These are phyloP conservation scores for Cheirogaleus medius DNA, from an alignment of 2,113 vertebrate species.

Conservation along the genomic window DNA sequence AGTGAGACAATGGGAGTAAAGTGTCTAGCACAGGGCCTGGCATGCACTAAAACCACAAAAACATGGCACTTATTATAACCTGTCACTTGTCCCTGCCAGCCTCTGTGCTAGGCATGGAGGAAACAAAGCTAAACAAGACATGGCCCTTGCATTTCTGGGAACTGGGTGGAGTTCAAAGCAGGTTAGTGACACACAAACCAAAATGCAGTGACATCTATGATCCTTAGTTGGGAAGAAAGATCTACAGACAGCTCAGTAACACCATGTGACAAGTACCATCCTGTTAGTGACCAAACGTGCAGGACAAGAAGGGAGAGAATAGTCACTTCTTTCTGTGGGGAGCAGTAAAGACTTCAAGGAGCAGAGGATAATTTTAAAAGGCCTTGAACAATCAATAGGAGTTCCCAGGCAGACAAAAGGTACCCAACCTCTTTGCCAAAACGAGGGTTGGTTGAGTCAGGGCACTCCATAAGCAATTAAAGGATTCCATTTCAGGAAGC, in stretches of 20 bases:
- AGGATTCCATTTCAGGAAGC: constrained; percentile 15
- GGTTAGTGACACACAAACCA: background rate
- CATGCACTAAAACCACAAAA: background rate
- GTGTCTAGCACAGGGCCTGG: background rate
- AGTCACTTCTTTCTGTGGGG: background rate
- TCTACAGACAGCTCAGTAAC: background rate
- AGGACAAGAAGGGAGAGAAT: background rate
- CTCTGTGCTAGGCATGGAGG: background rate
- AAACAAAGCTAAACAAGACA: background rate
- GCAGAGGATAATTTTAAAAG: background rate
- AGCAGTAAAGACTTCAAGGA: background rate
- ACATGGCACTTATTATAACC: background rate
- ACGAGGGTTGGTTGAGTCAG: background rate
- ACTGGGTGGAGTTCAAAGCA: background rate
- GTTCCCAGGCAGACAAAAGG: background rate
- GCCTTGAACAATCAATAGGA: background rate
- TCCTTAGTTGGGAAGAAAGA: background rate
- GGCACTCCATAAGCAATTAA: background rate
- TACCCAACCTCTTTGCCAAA: background rate
- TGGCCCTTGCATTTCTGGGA: background rate
- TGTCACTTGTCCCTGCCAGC: background rate
- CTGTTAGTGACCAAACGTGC: too few relatives aligned
- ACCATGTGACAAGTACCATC: background rate
- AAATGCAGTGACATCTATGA: background rate
- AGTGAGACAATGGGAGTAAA: background rate